Conservation (phyloP, 1,140 invertebrate genomes). For the Drosophila arawakana region DNA sequence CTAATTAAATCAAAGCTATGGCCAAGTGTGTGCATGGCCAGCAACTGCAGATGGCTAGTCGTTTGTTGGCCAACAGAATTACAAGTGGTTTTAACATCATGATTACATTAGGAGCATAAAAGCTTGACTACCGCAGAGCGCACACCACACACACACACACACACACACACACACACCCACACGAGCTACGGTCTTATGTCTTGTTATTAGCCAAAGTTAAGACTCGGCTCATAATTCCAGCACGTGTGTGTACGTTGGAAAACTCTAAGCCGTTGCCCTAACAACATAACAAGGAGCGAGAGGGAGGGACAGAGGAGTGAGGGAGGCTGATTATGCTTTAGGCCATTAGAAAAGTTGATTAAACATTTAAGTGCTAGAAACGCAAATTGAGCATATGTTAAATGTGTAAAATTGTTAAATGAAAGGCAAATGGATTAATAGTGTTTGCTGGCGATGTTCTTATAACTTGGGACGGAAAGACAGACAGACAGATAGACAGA, state of each 20-base stretch:
- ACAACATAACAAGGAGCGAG: constrained; percentile 4
- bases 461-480: constrained; percentile 2
- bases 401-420: constrained; percentile 38
- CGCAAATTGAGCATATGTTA: constrained; percentile 53
- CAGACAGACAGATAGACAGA: constrained; percentile 28
- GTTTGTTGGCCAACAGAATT: constrained; percentile 24
- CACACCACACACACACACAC: neutral
- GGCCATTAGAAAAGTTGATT: constrained; percentile 32
- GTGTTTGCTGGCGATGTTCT: constrained; percentile 36
- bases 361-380: constrained; percentile 30
- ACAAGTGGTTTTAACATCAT: constrained; percentile 21
- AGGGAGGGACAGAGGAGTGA: neutral
- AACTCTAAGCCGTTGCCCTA: constrained; percentile 21
- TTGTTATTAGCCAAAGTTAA: constrained; percentile 19
- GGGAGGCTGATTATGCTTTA: constrained; percentile 5
- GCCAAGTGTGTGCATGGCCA: constrained; percentile 28
- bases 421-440: constrained; percentile 55
- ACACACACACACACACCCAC: neutral
- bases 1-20: constrained; percentile 62
- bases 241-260: constrained; percentile 12
- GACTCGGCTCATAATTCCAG: constrained; percentile 10
- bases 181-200: constrained; percentile 2
- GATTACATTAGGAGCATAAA: constrained; percentile 9
- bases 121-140: constrained; percentile 3
- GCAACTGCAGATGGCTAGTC: constrained; percentile 21